Evolutionary conservation across 1,140 invertebrate species (phyloP), one percentile per base, ranked within the genome.

Genomic region (Bombus waltoni): DNA sequence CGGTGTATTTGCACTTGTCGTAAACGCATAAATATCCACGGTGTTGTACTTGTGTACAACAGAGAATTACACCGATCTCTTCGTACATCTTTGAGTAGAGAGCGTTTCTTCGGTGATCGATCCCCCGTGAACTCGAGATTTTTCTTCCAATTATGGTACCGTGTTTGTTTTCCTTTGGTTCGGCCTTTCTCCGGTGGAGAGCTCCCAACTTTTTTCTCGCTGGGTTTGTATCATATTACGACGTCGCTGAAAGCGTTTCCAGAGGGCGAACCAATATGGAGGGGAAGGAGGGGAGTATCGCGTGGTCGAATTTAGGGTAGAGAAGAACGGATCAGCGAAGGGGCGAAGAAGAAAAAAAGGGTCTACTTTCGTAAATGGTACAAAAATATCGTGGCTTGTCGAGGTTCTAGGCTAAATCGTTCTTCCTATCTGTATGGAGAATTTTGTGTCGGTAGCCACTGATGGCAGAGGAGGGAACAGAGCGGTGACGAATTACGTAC

Each of bases 161-260:
- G 47, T 70, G 53, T 84, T 79, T 78, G 62, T 79, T 66, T 66
- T 76, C 25, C 18, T 62, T 57, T 76, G 25, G 25, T n/a, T 35
- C 38, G n/a, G 32, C 47, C 47, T 42, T 8, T 40, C 71, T 18
- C 6, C 57, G 18, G 0, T 10, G 18, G n/a, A 38, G 35, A 77
- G 47, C 47, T 42, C 1, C 9, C 9, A 66, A 44, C 38, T 79
- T 71, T 53, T 79, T 71, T 71, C 38, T 44, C 62, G 22, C 18
- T 15, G 53, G 40, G 76, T 79, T 84, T 84, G 76, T 84, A 84
- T 84, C 82, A 47, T 79, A 84, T 84, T 84, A 84, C 82, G 10
- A 5, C 9, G 22, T 25, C 28, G 25, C n/a, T 84, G 82, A 84
- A 78, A 84, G 74, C 74, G 65, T 78, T 83, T 42, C 65, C 35